These are phyloP conservation scores for Myzus persicae DNA, from an alignment of 1,140 invertebrate genomes.

Conservation along the genomic window DNA sequence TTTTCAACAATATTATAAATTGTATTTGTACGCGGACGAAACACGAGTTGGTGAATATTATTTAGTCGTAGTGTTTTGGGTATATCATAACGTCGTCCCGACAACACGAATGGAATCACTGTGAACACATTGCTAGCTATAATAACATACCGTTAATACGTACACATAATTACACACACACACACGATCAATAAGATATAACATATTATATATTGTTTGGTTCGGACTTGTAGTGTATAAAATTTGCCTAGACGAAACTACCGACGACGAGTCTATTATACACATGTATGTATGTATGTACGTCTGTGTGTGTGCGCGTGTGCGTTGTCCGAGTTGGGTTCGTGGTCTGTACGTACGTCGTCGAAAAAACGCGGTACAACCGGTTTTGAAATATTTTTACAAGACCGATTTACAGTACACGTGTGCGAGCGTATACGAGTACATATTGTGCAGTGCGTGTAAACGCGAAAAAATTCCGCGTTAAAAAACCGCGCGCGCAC, in stretches of 20 bases:
- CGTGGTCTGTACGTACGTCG: background rate
- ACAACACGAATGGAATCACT: background rate
- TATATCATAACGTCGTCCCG: background rate
- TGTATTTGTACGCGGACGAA: background rate
- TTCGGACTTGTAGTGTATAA: background rate
- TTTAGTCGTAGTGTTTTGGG: background rate
- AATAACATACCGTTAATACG: background rate
- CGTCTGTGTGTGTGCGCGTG: background rate
- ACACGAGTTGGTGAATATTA: background rate
- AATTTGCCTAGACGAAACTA: background rate
- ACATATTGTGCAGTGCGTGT: background rate
- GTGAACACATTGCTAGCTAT: background rate
- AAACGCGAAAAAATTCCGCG: constrained; percentile 4
- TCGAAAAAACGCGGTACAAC: background rate
- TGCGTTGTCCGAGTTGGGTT: background rate
- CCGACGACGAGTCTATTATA: background rate
- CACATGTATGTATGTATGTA: background rate
- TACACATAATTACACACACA: background rate
- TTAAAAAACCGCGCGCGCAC: background rate
- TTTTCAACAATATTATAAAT: background rate
- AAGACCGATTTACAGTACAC: background rate
- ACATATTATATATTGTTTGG: background rate
- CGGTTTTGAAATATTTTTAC: constrained; percentile 17
- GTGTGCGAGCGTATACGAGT: background rate
- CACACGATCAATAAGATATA: background rate